Percentiles rank a stretch among this genome's conserved stretches.
Evolutionary conservation across 2,888 invertebrate species (phyloP).

Genomic region (Nomada fucata): DNA sequence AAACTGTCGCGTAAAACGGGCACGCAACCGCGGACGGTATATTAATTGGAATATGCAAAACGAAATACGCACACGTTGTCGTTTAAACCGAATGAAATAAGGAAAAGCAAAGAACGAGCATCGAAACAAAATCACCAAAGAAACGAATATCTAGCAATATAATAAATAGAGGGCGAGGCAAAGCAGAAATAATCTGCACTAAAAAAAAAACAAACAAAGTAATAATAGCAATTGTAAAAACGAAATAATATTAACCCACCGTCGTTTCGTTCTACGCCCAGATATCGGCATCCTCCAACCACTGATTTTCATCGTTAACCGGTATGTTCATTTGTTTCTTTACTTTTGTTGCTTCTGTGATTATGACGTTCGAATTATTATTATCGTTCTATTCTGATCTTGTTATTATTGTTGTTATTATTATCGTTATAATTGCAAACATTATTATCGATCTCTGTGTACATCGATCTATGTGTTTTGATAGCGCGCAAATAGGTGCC

Average conservation of each 20-base stretch:
- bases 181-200: background rate
- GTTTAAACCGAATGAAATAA: conserved; percentile 17
- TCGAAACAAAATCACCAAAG: conserved; percentile 6
- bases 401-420: conserved; percentile 70
- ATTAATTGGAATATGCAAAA: background rate
- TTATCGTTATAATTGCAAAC: conserved; percentile 67
- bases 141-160: conserved; percentile 24
- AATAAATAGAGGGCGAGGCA: background rate
- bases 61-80: conserved; percentile 30
- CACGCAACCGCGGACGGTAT: background rate
- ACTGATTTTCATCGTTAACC: conserved; percentile 84
- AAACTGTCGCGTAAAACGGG: conserved; percentile 6
- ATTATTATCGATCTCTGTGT: conserved; percentile 61
- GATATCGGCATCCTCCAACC: conserved; percentile 82
- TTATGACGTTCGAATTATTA: conserved; percentile 69
- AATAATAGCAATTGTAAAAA: conserved; percentile 16
- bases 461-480: conserved; percentile 59
- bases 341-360: conserved; percentile 80
- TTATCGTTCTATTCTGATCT: conserved; percentile 68
- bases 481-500: conserved; percentile 47
- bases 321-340: conserved; percentile 84
- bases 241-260: conserved; percentile 60
- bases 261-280: conserved; percentile 74
- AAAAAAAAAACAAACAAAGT: background rate
- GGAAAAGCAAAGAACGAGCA: conserved; percentile 24